These are phyloP conservation scores for Pteruthius melanotis DNA, from an alignment of 2,113 vertebrate species.

Conservation along the genomic window DNA sequence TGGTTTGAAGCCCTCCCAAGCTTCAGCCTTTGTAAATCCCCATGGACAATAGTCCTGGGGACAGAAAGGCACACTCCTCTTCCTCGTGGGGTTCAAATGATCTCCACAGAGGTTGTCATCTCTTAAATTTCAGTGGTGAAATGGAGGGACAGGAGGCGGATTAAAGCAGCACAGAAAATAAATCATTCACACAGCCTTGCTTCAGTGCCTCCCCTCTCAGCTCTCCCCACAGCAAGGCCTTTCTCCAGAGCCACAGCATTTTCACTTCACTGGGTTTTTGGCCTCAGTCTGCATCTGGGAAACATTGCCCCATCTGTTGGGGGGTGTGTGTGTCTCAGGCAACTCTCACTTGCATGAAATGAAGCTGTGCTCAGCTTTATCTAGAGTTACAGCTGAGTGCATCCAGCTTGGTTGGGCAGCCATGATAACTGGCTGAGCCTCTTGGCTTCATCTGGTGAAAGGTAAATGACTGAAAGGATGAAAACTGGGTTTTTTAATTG, in stretches of 20 bases:
- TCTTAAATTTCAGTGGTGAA: neutral
- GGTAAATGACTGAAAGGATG: constrained; percentile 15
- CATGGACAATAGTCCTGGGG: neutral
- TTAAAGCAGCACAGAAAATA: neutral
- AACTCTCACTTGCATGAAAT: neutral
- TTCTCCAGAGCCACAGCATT: neutral
- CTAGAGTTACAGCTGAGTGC: neutral
- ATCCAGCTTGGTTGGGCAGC: neutral
- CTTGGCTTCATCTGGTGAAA: constrained; percentile 15
- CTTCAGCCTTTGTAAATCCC: neutral
- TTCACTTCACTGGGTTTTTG: neutral
- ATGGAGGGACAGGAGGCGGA: neutral
- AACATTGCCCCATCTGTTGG: neutral
- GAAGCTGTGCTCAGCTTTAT: neutral
- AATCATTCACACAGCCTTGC: neutral
- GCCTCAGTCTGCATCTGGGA: neutral
- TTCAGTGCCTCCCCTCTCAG: neutral
- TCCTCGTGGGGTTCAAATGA: neutral
- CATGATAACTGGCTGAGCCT: neutral
- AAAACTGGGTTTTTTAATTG: constrained; percentile 41
- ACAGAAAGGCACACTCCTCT: neutral
- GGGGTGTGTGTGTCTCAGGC: neutral
- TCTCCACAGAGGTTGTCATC: neutral
- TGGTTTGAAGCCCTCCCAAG: neutral
- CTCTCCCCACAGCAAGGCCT: neutral